These are phyloP conservation scores for Coracias cyanogaster DNA, from an alignment of 2,797 vertebrate genomes.

Conservation along the genomic window DNA sequence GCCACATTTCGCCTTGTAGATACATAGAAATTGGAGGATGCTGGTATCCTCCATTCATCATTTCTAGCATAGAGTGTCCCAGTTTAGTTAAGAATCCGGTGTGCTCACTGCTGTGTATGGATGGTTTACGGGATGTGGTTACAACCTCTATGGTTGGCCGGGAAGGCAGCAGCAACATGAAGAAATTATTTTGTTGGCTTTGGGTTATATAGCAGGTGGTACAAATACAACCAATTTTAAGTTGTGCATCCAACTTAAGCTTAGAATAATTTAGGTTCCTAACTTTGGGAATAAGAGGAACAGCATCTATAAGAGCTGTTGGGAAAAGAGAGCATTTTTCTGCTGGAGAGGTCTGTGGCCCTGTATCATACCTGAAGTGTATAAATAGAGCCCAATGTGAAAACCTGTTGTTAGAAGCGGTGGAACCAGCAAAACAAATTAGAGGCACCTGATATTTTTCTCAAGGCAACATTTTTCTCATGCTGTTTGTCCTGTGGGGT, in stretches of 20 bases:
- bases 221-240: not conserved
- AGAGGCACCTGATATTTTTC: not conserved
- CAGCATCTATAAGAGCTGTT: not conserved
- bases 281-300: not conserved
- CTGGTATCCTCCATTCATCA: conserved; percentile 2
- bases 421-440: not conserved
- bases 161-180: not conserved
- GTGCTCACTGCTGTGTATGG: rapidly evolving
- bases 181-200: not conserved
- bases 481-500: not conserved
- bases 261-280: not conserved
- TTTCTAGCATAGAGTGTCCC: not conserved
- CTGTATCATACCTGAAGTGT: not conserved
- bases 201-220: not conserved
- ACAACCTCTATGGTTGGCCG: not conserved
- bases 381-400: not conserved
- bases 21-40: not conserved
- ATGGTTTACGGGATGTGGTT: not conserved
- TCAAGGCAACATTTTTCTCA: not conserved
- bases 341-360: not conserved
- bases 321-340: not conserved
- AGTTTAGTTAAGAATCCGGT: not conserved
- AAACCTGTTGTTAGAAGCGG: rapidly evolving
- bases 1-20: not conserved
- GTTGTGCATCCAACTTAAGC: not conserved